Conservation (phyloP, 2,113 vertebrate genomes). For the Panthera uncia region DNA sequence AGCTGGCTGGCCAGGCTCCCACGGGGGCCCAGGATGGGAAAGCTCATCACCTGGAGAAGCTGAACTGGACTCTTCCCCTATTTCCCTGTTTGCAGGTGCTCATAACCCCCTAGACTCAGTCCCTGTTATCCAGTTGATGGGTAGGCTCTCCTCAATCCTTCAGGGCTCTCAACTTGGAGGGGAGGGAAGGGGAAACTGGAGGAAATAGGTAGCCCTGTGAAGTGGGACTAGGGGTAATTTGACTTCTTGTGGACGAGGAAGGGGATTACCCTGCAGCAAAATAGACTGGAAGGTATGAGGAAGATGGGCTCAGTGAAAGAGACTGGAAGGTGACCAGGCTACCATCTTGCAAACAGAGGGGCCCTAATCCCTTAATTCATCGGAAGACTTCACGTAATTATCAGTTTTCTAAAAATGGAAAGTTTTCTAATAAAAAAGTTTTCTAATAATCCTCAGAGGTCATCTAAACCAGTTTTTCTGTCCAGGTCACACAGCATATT, state of each 20-base stretch:
- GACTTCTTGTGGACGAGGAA: not conserved
- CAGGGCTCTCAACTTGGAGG: not conserved
- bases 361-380: not conserved
- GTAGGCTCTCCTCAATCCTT: not conserved
- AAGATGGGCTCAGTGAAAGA: not conserved
- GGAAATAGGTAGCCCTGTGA: not conserved
- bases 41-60: conserved; percentile 30
- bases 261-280: not conserved
- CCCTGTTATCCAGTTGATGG: not conserved
- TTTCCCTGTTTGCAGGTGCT: not conserved
- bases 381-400: not conserved
- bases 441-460: not conserved
- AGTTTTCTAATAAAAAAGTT: too few relatives aligned
- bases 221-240: not conserved
- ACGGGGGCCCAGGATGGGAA: not conserved
- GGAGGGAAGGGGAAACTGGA: fast-evolving
- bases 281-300: not conserved
- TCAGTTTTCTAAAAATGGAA: not conserved
- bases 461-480: not conserved
- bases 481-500: not conserved
- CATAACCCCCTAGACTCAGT: not conserved
- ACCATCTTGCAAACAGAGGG: not conserved
- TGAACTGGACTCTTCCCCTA: not conserved
- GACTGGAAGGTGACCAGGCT: not conserved
- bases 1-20: conserved; percentile 34